Evolutionary conservation across 2,113 vertebrate species (phyloP).

Genomic region (Boulengeromyrus knoepffleri): DNA sequence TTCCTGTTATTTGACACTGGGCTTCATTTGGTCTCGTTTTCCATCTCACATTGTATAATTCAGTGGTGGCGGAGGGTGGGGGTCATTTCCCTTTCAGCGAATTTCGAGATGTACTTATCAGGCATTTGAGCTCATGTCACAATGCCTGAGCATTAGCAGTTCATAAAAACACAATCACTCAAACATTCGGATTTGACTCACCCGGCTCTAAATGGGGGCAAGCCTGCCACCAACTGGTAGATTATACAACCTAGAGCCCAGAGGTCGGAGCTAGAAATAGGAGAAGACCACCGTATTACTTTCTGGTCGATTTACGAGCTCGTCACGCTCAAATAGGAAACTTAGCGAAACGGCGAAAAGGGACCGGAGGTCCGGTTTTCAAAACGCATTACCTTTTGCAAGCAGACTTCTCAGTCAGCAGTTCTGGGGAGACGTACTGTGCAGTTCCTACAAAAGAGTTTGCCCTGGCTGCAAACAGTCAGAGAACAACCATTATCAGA

Average conservation of each 20-base stretch:
- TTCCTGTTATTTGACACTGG: constrained; percentile 25
- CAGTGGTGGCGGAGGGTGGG: not conserved
- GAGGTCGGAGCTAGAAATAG: constrained; percentile 75
- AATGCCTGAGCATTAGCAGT: not conserved
- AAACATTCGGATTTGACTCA: constrained; percentile 53
- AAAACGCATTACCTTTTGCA: constrained; percentile 82
- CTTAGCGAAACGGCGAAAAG: not conserved
- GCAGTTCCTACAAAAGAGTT: constrained; percentile 98
- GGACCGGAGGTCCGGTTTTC: not conserved
- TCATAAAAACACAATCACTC: not conserved
- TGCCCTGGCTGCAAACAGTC: constrained; percentile 72
- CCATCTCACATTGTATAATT: not conserved
- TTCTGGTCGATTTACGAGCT: not conserved
- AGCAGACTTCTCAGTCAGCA: constrained; percentile 95
- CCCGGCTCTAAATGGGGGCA: constrained; percentile 97
- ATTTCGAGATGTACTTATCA: not conserved
- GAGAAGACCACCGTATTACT: constrained; percentile 20
- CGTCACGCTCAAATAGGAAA: not conserved
- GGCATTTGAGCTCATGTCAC: not conserved
- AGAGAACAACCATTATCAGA: not conserved
- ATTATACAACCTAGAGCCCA: constrained; percentile 98
- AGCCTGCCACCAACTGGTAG: constrained; percentile 95
- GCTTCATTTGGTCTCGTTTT: not conserved
- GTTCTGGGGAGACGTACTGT: constrained; percentile 95
- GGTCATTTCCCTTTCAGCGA: not conserved